Evolutionary conservation across 2,888 invertebrate species (phyloP).

Genomic region (Esperia sulphurella): DNA sequence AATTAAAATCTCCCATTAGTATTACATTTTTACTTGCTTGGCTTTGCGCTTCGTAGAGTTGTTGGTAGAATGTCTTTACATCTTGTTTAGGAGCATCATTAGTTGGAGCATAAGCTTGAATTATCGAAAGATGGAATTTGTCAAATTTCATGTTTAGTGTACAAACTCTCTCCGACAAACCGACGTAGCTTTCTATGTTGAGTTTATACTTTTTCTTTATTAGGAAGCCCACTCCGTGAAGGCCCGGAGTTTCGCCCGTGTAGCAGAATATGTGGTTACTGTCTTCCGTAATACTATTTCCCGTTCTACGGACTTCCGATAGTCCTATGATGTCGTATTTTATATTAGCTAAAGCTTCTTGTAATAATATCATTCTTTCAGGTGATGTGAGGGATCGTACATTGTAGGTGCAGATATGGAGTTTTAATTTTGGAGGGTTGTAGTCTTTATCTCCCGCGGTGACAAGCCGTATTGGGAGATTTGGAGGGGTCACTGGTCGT

Average conservation of each 20-base stretch:
- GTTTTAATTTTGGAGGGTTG: too few species aligned
- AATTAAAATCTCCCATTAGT: background rate
- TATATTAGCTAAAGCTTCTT: background rate
- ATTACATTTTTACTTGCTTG: background rate
- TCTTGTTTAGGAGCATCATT: background rate
- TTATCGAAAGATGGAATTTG: background rate
- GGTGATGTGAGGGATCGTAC: background rate
- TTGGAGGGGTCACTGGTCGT: too few species aligned
- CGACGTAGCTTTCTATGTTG: background rate
- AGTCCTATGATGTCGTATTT: background rate
- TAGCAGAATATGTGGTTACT: background rate
- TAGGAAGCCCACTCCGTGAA: background rate
- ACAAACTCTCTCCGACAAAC: background rate
- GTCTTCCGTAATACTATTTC: background rate
- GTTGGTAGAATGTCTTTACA: background rate
- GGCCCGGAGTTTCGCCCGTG: background rate
- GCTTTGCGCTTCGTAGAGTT: background rate
- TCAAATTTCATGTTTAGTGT: background rate
- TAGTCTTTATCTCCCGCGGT: too few species aligned
- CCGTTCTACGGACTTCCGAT: background rate
- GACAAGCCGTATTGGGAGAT: too few species aligned
- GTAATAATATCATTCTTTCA: background rate
- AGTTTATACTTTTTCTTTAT: background rate
- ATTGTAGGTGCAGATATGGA: background rate
- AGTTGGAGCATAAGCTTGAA: background rate